Evolutionary conservation across 2,797 vertebrate genomes (phyloP).

Genomic region (Apodemus agrarius): DNA sequence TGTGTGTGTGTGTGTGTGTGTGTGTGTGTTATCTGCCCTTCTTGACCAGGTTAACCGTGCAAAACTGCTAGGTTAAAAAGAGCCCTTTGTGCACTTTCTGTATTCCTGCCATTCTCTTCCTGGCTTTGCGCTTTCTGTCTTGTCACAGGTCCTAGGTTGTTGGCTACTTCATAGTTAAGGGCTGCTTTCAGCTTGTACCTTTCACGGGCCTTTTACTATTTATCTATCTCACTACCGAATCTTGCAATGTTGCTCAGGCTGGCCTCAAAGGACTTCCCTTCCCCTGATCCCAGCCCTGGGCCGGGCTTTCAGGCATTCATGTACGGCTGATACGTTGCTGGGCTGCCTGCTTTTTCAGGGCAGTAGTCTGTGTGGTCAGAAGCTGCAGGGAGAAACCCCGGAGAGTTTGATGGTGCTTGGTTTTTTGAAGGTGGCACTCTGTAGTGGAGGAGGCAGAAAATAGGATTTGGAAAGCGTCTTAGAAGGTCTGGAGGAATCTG

Average conservation of each 20-base stretch:
- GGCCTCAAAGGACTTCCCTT: not conserved
- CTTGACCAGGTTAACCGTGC: conserved; percentile 25
- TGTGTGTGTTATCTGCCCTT: not conserved
- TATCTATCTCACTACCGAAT: not conserved
- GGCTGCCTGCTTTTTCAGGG: not conserved
- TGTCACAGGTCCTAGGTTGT: conserved; percentile 27
- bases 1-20: not conserved
- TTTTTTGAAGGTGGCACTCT: not conserved
- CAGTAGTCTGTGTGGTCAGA: not conserved
- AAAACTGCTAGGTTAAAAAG: not conserved
- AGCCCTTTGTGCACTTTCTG: not conserved
- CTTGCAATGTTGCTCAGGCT: not conserved
- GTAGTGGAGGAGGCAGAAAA: not conserved
- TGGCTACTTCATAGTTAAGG: not conserved
- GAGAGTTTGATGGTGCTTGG: not conserved
- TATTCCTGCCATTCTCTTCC: not conserved
- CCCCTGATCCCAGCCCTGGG: no score
- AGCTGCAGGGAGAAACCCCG: not conserved
- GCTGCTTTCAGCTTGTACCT: conserved; percentile 30
- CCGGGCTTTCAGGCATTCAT: not conserved
- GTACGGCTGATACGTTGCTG: not conserved
- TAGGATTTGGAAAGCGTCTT: not conserved
- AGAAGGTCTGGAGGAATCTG: not conserved
- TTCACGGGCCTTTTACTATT: not conserved
- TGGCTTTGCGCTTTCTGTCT: conserved; percentile 43